Base-by-base conservation (phyloP, 1,140 invertebrate species). In the Zelostemma sp. region DNA sequence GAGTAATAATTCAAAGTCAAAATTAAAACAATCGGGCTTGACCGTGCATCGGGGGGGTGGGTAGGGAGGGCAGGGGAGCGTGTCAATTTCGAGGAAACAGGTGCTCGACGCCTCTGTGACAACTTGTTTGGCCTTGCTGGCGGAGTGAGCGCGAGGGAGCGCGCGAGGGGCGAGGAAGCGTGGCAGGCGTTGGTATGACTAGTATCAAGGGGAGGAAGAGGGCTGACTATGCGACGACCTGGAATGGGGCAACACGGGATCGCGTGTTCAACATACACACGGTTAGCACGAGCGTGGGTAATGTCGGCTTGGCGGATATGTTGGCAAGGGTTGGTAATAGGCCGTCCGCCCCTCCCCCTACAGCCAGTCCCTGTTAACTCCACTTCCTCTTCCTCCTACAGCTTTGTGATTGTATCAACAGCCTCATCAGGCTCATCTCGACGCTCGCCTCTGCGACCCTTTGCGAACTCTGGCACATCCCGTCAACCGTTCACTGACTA, bases 261-360 rank as follows among this genome's bases (percentile, higher is more conserved):
- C 74, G 77, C 77, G 68, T 79, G 79, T 78, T 75, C 68, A 80
- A 79, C 79, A 80, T 80, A 80, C 69, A 78, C 75, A 77, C 72
- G 59, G 73, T 80, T 80, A 78, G 69, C 74, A 60, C 54, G 56
- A 35, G 43, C 62, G 55, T 47, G 55, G 55, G 45, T 57, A 57
- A 57, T 48, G 70, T 75, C 70, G 72, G 68, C 74, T 76, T 62
- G 68, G 61, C 76, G 77, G 73, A n/a, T n/a, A 80, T 80, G 79
- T 79, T 80, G 78, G 73, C 75, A 80, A 80, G 80, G 79, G 79
- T 79, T 79, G 76, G 78, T 82, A 81, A 80, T 81, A 80, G 79
- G 48, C 63, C 55, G 41, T 54, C 18, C 18, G 35, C 17, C 38
- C 25, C 48, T 63, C 53, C 45, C 15, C 28, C 55, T 47, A 3